phyloP scores from a whole-genome alignment of 2,113 vertebrate species.

The Takifugu flavidus region DNA sequence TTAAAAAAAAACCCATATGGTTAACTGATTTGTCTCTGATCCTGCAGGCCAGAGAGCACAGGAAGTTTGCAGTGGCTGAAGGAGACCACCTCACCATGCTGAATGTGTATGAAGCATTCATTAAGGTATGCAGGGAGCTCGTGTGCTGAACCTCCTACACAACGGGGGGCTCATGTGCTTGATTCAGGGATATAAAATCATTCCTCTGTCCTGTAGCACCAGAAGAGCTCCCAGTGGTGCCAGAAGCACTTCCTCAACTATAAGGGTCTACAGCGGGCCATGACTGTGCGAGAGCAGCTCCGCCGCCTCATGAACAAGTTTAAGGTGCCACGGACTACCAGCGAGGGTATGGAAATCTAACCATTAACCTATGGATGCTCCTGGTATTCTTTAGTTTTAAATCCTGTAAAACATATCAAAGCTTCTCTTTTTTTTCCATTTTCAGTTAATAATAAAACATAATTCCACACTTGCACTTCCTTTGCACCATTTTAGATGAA shows the following conservation, averaged over 20 bases:
- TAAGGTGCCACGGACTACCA: conserved; percentile 91
- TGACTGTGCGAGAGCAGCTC: conserved; percentile 91
- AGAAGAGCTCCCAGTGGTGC: conserved; percentile 96
- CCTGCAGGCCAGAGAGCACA: conserved; percentile 85
- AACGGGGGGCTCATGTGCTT: not conserved
- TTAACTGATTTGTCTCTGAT: conserved; percentile 12
- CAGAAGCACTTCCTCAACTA: conserved; percentile 97
- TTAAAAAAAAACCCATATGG: not conserved
- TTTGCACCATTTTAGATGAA: not conserved
- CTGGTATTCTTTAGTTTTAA: no score
- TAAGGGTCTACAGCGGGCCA: conserved; percentile 90
- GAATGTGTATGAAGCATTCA: conserved; percentile 95
- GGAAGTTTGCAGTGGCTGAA: conserved; percentile 96
- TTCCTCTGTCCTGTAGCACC: conserved; percentile 77
- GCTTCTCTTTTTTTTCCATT: not conserved
- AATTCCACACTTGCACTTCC: not conserved
- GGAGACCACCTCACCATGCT: conserved; percentile 98
- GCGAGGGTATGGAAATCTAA: conserved; percentile 82
- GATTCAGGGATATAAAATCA: not conserved
- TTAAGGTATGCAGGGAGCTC: conserved; percentile 78
- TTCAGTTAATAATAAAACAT: not conserved
- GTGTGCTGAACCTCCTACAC: no score
- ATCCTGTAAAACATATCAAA: no score
- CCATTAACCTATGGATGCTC: not conserved
- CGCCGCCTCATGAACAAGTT: conserved; percentile 94